Base-by-base conservation (phyloP, 2,888 invertebrate species). In the Lomographa bimaculata region DNA sequence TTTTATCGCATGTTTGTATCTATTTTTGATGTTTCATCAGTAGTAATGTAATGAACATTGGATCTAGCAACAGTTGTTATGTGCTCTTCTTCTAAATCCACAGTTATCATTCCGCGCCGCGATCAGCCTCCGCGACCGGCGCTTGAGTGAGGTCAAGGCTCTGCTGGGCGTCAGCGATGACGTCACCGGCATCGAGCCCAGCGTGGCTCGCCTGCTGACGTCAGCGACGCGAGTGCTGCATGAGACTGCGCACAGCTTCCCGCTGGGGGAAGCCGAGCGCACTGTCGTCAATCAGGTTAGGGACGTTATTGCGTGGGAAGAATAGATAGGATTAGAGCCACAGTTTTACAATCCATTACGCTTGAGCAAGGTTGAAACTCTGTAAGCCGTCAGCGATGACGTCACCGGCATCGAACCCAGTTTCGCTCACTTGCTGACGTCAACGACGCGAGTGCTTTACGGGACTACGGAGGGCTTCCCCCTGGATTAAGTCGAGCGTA, bases 131-230 rank as follows among this genome's bases (percentile, higher is more conserved):
- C 91, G 96, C 42, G 93, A 94, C 60, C 92, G 93, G 40, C 93
- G 96, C 57, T 91, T 94, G 50, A 90, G 91, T 43, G 94, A 95
- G 69, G 91, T 95, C 29, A 92, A 94, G 57, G 89, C 93, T 5
- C 78, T 93, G 10, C 89, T 96, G 10, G 90, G 90, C 18, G 84
- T 83, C 29, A 78, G 68, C 23, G 84, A 84, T 21, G 71, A 70
- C 10, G 87, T 69, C 24, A 68, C 36, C 12, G 40, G 47, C 8
- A 40, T 28, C 61, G 83, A 65, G 20, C 81, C 87, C 0, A 63
- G 78, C 9, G 74, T 86, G 4, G 61, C 89, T 10, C 79, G 91
- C 29, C 74, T 93, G 51, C 80, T 91, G 52, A 78, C 90, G 8
- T 89, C 92, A 2, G 91, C 95, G 34, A 89, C 91, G 34, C 76